Base-by-base conservation (phyloP, 1,140 invertebrate species). In the Conopomorpha cramerella region DNA sequence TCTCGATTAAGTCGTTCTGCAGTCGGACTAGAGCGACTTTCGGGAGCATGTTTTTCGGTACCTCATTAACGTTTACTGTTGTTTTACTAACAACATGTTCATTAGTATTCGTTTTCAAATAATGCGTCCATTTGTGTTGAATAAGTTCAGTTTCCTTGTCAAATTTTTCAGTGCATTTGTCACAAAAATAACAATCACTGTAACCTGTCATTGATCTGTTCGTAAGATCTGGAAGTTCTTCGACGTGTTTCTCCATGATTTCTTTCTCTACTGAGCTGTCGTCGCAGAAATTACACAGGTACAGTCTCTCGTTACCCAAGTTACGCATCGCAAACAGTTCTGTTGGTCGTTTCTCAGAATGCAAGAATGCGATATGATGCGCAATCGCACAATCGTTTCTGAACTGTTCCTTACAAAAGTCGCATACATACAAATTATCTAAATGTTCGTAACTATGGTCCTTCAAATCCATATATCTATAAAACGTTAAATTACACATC, bases 351-450 rank as follows among this genome's bases (percentile, higher is more conserved):
- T 45, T 41, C 11, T 53, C 45, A 1, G 56, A 58, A 39, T 73
- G 68, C 1, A 63, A 25, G 34, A 51, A 62, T 6, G 52, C 45
- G 19, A 71, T 57, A 38, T 74, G 68, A 18, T 71, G 62, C 0
- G 57, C 32, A 0, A 71, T 19, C 0, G 36, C 51, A 52, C 66
- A 71, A 44, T 61, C 65, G 3, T 39, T 54, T n/a, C 32, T 6
- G 34, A 62, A 63, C 17, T 60, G 53, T 27, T 70, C 60, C 42
- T 70, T 74, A 27, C 70, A 74, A 31, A 74, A 43, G 19, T 71
- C 63, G 36, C 70, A 74, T 0, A 71, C 45, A 16, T 43, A 64
- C 26, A 44, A 51, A 2, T 34, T 38, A n/a, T 41, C 36, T 7
- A 52, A 31, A 40, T 73, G 68, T 13, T 65, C 52, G 13, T 60